Evolutionary conservation across 2,888 invertebrate genomes (phyloP).

Genomic region (Drosophila mayaguana): DNA sequence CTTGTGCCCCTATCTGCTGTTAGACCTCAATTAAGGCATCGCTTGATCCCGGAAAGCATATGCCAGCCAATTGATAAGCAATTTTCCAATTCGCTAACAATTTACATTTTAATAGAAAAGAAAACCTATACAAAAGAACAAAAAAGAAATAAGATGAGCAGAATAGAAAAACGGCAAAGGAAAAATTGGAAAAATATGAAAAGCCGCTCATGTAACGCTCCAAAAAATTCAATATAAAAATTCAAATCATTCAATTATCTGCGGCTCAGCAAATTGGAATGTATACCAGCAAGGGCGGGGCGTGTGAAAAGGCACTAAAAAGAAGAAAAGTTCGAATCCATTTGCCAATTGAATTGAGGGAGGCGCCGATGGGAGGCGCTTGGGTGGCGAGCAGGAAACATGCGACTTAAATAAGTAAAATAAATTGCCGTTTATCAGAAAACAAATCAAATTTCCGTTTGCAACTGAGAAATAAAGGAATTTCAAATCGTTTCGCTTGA

Average conservation of each 20-base stretch:
- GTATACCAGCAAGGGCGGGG: conserved; percentile 13
- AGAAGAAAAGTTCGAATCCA: conserved; percentile 72
- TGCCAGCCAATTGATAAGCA: conserved; percentile 77
- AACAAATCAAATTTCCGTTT: conserved; percentile 78
- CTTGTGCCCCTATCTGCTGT: conserved; percentile 38
- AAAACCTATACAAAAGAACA: conserved; percentile 54
- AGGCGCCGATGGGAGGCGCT: not conserved
- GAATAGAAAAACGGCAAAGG: conserved; percentile 31
- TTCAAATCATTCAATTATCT: conserved; percentile 83
- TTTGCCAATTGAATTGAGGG: conserved; percentile 76
- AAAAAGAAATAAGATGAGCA: not conserved
- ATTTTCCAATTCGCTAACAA: conserved; percentile 82
- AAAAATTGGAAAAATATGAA: conserved; percentile 62
- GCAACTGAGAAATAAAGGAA: conserved; percentile 52
- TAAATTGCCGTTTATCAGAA: conserved; percentile 76
- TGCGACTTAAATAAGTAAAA: conserved; percentile 76
- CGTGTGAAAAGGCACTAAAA: conserved; percentile 46
- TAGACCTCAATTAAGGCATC: conserved; percentile 47
- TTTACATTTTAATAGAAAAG: conserved; percentile 81
- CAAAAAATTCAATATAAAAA: conserved; percentile 80
- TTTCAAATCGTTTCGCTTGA: conserved; percentile 34
- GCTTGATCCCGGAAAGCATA: conserved; percentile 76
- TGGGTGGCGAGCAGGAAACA: conserved; percentile 17
- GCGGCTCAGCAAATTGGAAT: conserved; percentile 66
- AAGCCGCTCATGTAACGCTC: conserved; percentile 50